Conservation (phyloP, 2,888 invertebrate genomes). For the Pristionchus mayeri region DNA sequence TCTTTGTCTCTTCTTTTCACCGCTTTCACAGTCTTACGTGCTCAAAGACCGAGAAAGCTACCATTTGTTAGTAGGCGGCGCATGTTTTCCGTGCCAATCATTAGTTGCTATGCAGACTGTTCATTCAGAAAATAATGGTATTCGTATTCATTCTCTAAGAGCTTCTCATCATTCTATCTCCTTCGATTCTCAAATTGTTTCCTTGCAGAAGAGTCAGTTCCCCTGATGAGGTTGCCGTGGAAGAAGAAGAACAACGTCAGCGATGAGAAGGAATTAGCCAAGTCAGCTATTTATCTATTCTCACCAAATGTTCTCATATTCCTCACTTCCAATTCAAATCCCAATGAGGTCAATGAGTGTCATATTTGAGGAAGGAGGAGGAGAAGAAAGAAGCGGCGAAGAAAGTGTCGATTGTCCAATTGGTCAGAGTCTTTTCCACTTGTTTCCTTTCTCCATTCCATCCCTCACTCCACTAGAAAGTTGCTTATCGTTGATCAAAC, state of each 20-base stretch:
- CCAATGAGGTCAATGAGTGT: not conserved
- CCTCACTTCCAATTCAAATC: too few species aligned
- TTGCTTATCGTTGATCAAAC: constrained; percentile 5
- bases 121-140: too few species aligned
- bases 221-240: constrained; percentile 41
- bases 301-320: not conserved
- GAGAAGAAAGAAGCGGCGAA: constrained; percentile 51
- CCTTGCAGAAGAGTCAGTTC: constrained; percentile 15
- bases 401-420: constrained; percentile 62
- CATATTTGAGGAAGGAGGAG: constrained; percentile 35
- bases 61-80: not conserved
- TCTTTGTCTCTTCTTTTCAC: constrained; percentile 13
- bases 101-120: too few species aligned
- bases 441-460: not conserved
- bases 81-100: too few species aligned
- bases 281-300: not conserved
- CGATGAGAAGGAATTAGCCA: constrained; percentile 3
- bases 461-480: not conserved
- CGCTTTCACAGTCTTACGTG: not conserved
- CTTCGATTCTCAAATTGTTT: too few species aligned
- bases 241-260: constrained; percentile 24
- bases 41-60: not conserved
- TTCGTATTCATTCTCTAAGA: too few species aligned
- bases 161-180: too few species aligned
- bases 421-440: constrained; percentile 47